phyloP scores from a whole-genome alignment of 64 coral and sea anemone species.

The Montipora cactus region DNA sequence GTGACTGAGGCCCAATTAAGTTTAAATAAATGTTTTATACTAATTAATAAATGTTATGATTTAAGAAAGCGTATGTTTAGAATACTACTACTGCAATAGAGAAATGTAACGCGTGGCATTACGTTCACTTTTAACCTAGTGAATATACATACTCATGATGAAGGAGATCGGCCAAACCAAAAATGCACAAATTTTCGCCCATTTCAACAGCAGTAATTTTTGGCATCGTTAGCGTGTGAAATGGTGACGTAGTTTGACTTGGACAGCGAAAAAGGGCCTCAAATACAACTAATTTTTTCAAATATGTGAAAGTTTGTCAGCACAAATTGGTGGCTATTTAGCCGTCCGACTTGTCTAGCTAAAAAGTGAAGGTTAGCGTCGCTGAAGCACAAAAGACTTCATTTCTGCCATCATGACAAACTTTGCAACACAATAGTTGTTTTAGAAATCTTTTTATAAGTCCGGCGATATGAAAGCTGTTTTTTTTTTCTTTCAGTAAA shows the following conservation, averaged over 20 bases:
- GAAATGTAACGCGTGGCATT: neutral
- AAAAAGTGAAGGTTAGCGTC: neutral
- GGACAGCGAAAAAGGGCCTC: too few relatives aligned
- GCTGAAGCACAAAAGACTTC: neutral
- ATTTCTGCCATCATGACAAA: neutral
- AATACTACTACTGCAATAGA: neutral
- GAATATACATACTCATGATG: too few relatives aligned
- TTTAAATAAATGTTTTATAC: neutral
- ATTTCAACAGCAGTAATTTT: neutral
- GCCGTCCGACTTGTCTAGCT: neutral
- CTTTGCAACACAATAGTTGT: neutral
- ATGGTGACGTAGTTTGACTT: neutral
- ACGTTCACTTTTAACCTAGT: too few relatives aligned
- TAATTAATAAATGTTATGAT: constrained; percentile 8
- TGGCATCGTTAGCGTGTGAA: neutral
- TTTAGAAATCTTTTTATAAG: neutral
- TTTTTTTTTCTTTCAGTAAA: too few relatives aligned
- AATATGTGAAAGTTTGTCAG: neutral
- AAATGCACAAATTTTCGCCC: too few relatives aligned
- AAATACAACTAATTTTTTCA: too few relatives aligned
- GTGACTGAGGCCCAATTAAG: constrained; percentile 5
- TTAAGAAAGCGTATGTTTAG: neutral
- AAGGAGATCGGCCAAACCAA: too few relatives aligned
- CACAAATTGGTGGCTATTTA: constrained; percentile 3
- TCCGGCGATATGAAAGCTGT: too few relatives aligned